A percentile compares a stretch with the other conserved stretches of the same genome.
These are phyloP conservation scores for Caenorhabditis afra DNA, from an alignment of 2,888 invertebrate species.

Conservation along the genomic window DNA sequence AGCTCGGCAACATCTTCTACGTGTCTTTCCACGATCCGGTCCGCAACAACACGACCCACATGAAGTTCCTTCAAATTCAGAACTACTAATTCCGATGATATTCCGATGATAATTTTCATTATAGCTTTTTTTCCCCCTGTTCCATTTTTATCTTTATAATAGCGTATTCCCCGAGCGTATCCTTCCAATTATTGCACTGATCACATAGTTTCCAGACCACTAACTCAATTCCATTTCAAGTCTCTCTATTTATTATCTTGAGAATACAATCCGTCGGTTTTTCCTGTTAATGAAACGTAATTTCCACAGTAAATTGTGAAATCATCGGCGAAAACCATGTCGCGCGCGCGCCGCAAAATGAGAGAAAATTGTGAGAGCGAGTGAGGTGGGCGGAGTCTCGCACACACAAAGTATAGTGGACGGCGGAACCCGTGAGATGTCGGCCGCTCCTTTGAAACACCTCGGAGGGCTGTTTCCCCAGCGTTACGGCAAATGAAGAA, in stretches of 20 bases:
- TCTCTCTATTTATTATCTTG: too few species aligned
- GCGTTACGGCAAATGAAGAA: slow-evolving; percentile 45
- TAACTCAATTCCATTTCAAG: too few species aligned
- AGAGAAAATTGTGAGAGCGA: too few species aligned
- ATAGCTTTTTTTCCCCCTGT: background rate
- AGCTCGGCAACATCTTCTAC: slow-evolving; percentile 16
- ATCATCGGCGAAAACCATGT: too few species aligned
- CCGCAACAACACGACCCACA: slow-evolving; percentile 17
- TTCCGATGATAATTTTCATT: background rate
- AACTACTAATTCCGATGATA: background rate
- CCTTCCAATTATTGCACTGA: too few species aligned
- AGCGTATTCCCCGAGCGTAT: too few species aligned
- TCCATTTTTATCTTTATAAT: background rate
- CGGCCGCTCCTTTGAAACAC: slow-evolving; percentile 1
- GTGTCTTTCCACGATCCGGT: slow-evolving; percentile 14
- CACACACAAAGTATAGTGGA: slow-evolving; percentile 11
- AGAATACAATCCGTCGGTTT: too few species aligned
- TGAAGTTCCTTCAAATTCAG: slow-evolving; percentile 21
- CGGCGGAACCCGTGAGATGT: slow-evolving; percentile 31
- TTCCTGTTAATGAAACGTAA: too few species aligned
- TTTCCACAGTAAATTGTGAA: too few species aligned
- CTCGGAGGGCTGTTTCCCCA: background rate
- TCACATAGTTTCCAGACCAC: too few species aligned
- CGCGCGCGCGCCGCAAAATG: too few species aligned
- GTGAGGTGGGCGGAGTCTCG: too few species aligned